These are phyloP conservation scores for Helicoverpa armigera DNA, from an alignment of 1,140 invertebrate species.

Conservation along the genomic window DNA sequence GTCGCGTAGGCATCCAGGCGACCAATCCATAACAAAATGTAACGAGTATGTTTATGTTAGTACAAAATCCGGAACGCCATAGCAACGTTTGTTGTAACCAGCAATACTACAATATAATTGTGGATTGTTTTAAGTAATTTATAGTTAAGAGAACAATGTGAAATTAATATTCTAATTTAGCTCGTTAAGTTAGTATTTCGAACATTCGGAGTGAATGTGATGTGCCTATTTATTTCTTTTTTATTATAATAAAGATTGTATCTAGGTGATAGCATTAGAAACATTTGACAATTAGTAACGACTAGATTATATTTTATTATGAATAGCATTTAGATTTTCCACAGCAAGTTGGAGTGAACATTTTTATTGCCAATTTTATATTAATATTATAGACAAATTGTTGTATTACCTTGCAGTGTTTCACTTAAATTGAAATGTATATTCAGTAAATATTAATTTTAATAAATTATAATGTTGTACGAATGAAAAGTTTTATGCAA, in stretches of 20 bases:
- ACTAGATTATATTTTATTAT: slow-evolving; percentile 69
- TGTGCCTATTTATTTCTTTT: slow-evolving; percentile 84
- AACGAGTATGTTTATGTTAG: slow-evolving; percentile 63
- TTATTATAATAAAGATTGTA: slow-evolving; percentile 74
- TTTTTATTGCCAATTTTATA: slow-evolving; percentile 64
- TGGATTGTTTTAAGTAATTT: slow-evolving; percentile 69
- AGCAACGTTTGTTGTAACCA: slow-evolving; percentile 68
- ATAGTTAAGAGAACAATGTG: slow-evolving; percentile 65
- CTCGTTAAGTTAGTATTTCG: slow-evolving; percentile 70
- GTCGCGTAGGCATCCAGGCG: background rate
- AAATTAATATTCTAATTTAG: slow-evolving; percentile 71
- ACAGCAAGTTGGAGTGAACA: slow-evolving; percentile 55
- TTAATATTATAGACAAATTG: slow-evolving; percentile 59
- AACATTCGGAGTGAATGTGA: slow-evolving; percentile 78
- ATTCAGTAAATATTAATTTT: slow-evolving; percentile 77
- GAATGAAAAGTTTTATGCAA: slow-evolving; percentile 73
- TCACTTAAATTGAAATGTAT: slow-evolving; percentile 71
- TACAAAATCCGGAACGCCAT: slow-evolving; percentile 80
- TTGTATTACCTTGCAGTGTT: slow-evolving; percentile 58
- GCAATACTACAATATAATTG: slow-evolving; percentile 77
- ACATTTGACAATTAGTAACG: slow-evolving; percentile 71
- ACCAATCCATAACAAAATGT: slow-evolving; percentile 24
- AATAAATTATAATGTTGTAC: slow-evolving; percentile 71
- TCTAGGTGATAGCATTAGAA: slow-evolving; percentile 70
- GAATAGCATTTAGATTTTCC: slow-evolving; percentile 63